Evolutionary conservation across 2,888 invertebrate genomes (phyloP).

Genomic region (Pollenia labialis): DNA sequence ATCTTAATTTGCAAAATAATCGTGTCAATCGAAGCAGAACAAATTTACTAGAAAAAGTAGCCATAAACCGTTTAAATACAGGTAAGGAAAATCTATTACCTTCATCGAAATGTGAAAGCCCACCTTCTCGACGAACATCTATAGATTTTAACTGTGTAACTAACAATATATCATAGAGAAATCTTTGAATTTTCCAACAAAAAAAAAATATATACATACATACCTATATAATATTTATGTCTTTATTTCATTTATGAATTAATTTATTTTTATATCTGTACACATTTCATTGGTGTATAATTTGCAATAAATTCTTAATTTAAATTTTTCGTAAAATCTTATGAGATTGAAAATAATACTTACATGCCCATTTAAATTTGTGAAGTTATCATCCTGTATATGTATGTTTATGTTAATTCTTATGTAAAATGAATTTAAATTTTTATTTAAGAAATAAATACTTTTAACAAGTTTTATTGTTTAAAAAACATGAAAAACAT

Average conservation of each 20-base stretch:
- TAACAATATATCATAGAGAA: constrained; percentile 9
- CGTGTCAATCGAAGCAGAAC: constrained; percentile 70
- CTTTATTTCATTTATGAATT: not conserved
- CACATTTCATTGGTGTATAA: constrained; percentile 44
- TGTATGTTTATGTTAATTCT: no score
- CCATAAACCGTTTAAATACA: constrained; percentile 77
- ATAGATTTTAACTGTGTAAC: constrained; percentile 22
- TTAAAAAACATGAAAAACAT: no score
- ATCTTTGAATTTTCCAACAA: not conserved
- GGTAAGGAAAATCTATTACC: constrained; percentile 80
- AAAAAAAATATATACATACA: not conserved
- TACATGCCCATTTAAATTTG: not conserved
- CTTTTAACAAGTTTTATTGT: no score
- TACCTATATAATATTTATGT: not conserved
- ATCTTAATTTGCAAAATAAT: constrained; percentile 52
- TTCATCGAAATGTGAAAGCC: constrained; percentile 33
- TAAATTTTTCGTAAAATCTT: not conserved
- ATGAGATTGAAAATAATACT: constrained; percentile 13
- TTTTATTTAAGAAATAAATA: constrained; percentile 20
- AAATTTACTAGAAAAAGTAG: constrained; percentile 79
- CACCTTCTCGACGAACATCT: not conserved
- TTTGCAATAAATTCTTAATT: constrained; percentile 17
- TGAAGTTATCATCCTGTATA: no score
- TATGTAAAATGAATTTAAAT: not conserved
- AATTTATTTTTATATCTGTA: not conserved